phyloP scores from a whole-genome alignment of 2,888 invertebrate genomes.

The Drosophila greeni region DNA sequence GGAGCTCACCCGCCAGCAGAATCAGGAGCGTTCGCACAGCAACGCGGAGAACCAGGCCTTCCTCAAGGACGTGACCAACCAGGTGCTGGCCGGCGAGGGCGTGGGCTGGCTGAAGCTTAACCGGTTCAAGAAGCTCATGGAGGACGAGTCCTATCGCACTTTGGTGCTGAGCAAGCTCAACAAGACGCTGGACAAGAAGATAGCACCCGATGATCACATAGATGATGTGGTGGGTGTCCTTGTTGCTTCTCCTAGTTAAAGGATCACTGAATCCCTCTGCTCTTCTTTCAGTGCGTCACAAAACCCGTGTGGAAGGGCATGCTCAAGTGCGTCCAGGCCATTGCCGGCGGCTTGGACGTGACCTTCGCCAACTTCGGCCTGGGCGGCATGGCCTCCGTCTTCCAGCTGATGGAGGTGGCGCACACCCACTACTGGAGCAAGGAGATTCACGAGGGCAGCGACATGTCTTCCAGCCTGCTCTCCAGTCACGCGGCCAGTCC shows the following conservation, averaged over 20 bases:
- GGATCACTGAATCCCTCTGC: background rate
- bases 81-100: slow-evolving; percentile 78
- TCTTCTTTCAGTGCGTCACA: slow-evolving; percentile 83
- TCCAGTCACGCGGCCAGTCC: slow-evolving; percentile 80
- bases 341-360: slow-evolving; percentile 93
- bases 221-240: slow-evolving; percentile 92
- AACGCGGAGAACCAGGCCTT: slow-evolving; percentile 96
- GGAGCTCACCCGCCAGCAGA: slow-evolving; percentile 84
- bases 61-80: slow-evolving; percentile 88
- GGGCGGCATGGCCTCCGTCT: slow-evolving; percentile 98
- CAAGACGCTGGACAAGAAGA: slow-evolving; percentile 93
- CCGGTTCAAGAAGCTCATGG: slow-evolving; percentile 96
- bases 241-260: background rate
- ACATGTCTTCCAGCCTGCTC: slow-evolving; percentile 78
- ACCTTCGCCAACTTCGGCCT: slow-evolving; percentile 95
- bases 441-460: slow-evolving; percentile 84
- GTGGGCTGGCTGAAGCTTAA: slow-evolving; percentile 98
- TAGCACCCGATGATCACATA: slow-evolving; percentile 96
- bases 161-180: slow-evolving; percentile 97
- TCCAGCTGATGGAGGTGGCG: slow-evolving; percentile 97
- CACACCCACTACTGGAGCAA: slow-evolving; percentile 99
- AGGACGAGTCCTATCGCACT: slow-evolving; percentile 98
- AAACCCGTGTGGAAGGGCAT: slow-evolving; percentile 98
- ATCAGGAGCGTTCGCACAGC: slow-evolving; percentile 85
- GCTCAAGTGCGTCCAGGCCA: slow-evolving; percentile 93